Conservation (phyloP, 2,113 vertebrate species). For the Mohoua ochrocephala region DNA sequence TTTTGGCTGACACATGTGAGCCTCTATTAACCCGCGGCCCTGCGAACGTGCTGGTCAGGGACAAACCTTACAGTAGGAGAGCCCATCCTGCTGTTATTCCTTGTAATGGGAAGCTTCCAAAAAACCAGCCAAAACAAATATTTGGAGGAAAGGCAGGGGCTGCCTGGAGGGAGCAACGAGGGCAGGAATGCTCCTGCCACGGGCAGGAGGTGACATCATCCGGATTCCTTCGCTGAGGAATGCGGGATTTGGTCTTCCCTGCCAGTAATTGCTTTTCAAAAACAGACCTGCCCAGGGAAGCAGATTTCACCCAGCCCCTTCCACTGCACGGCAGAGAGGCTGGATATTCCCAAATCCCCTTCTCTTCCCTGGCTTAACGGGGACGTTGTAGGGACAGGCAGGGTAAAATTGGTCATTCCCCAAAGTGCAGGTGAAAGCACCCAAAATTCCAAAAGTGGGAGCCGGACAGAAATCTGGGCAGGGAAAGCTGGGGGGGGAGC, state of each 20-base stretch:
- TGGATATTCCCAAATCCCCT: not conserved
- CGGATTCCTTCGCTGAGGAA: slow-evolving; percentile 29
- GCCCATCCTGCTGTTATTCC: slow-evolving; percentile 39
- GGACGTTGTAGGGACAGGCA: not conserved
- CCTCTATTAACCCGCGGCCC: not conserved
- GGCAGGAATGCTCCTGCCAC: not conserved
- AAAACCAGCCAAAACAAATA: slow-evolving; percentile 30
- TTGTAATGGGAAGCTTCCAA: slow-evolving; percentile 4
- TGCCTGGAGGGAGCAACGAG: not conserved
- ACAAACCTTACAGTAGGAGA: not conserved
- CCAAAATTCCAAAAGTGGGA: not conserved
- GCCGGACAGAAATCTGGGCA: not conserved
- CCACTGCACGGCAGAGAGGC: not conserved
- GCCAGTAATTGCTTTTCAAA: not conserved
- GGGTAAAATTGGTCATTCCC: not conserved
- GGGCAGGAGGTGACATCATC: slow-evolving; percentile 51
- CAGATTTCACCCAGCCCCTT: not conserved
- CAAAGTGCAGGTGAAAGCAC: accelerated
- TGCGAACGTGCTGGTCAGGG: not conserved
- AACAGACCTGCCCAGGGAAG: slow-evolving; percentile 11
- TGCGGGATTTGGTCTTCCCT: slow-evolving; percentile 14
- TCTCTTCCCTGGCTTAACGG: accelerated
- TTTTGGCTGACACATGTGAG: not conserved
- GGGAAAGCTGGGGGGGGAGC: not conserved
- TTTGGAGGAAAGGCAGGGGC: slow-evolving; percentile 24